These are phyloP conservation scores for Poeciliopsis turneri DNA, from an alignment of 2,797 vertebrate species.

Conservation along the genomic window DNA sequence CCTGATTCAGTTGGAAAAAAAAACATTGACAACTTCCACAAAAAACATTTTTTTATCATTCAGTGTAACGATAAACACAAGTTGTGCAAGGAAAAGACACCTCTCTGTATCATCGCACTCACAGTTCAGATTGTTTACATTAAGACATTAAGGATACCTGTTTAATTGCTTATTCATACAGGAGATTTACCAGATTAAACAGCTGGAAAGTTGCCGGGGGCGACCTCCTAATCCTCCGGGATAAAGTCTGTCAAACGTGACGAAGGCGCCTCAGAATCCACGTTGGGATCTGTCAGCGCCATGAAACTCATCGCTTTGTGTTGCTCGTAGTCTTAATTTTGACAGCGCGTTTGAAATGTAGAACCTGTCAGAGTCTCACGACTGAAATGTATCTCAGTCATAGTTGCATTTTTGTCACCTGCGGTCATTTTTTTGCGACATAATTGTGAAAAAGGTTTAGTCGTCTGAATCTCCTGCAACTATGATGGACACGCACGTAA, in stretches of 20 bases:
- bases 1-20: no score
- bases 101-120: neutral
- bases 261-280: neutral
- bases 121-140: neutral
- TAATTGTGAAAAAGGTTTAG: neutral
- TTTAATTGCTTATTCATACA: neutral
- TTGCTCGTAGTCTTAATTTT: neutral
- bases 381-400: neutral
- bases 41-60: no score
- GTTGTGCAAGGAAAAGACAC: neutral
- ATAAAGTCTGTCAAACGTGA: neutral
- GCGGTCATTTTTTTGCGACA: neutral
- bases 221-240: neutral
- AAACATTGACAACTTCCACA: no score
- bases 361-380: neutral
- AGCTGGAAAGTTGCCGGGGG: neutral
- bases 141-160: neutral
- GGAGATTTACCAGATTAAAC: neutral
- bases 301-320: neutral
- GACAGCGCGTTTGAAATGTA: neutral
- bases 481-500: neutral
- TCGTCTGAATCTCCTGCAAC: neutral
- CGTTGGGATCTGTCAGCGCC: neutral
- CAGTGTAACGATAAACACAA: neutral
- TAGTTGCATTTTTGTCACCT: neutral